Percentiles rank a stretch among this genome's conserved stretches.
Conservation (phyloP, 23 tunicate genomes). For the Phallusia fumigata region DNA sequence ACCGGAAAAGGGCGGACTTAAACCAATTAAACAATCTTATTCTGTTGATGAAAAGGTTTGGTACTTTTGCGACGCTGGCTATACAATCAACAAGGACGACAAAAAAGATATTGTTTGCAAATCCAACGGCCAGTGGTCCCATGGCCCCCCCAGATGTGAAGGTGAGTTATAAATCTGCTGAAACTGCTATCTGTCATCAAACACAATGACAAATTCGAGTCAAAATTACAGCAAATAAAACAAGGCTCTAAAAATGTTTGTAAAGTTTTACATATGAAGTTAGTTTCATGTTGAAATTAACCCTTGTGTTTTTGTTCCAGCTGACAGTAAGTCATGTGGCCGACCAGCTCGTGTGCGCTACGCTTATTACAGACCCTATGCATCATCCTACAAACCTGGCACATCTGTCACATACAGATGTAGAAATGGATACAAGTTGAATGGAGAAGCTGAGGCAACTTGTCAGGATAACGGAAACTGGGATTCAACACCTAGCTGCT, state of each 20-base stretch:
- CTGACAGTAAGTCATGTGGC: background rate
- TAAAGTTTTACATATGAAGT: no score
- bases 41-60: background rate
- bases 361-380: background rate
- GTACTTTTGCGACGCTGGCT: background rate
- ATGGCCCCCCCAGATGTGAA: background rate
- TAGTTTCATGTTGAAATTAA: no score
- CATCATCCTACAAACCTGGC: background rate
- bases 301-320: no score
- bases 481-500: background rate
- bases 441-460: background rate
- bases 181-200: no score
- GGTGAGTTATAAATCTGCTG: background rate
- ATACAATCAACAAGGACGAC: background rate
- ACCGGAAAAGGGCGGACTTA: background rate
- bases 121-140: background rate
- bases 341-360: background rate
- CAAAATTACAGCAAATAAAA: no score
- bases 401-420: slow-evolving; percentile 4
- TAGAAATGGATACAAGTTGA: background rate
- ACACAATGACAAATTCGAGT: no score
- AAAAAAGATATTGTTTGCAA: background rate
- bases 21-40: background rate
- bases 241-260: no score
- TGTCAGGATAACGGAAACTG: slow-evolving; percentile 4